Percentiles rank a stretch among this genome's conserved stretches.
These are phyloP conservation scores for Platichthys flesus DNA, from an alignment of 2,113 vertebrate species.

Conservation along the genomic window DNA sequence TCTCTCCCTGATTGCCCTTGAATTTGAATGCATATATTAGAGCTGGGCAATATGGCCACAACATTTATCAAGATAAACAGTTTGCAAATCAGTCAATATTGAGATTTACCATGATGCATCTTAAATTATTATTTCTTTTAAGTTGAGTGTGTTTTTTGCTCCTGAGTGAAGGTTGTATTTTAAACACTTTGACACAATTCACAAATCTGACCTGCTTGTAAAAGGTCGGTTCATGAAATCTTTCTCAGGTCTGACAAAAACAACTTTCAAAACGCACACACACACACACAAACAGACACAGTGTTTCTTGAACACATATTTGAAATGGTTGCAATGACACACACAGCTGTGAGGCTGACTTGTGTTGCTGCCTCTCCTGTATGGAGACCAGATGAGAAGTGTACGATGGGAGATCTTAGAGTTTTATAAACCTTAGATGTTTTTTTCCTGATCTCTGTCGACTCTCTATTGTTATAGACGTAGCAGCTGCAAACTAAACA, in stretches of 20 bases:
- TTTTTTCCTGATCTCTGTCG: no score
- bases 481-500: neutral
- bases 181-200: no score
- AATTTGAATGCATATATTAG: no score
- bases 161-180: no score
- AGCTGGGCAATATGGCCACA: no score
- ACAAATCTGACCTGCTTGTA: neutral
- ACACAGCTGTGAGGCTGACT: neutral
- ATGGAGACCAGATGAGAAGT: neutral
- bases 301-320: neutral
- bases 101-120: no score
- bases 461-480: neutral
- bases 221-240: neutral
- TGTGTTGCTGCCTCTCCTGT: neutral
- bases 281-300: neutral
- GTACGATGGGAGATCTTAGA: neutral
- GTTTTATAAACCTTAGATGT: neutral
- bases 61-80: no score
- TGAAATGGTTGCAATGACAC: neutral
- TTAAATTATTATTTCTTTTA: no score
- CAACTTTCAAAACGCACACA: neutral
- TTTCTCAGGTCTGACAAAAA: slow-evolving; percentile 2
- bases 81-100: no score
- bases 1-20: no score
- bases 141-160: no score